Evolutionary conservation across 2,113 vertebrate species (phyloP).

Genomic region (Colossoma macropomum): DNA sequence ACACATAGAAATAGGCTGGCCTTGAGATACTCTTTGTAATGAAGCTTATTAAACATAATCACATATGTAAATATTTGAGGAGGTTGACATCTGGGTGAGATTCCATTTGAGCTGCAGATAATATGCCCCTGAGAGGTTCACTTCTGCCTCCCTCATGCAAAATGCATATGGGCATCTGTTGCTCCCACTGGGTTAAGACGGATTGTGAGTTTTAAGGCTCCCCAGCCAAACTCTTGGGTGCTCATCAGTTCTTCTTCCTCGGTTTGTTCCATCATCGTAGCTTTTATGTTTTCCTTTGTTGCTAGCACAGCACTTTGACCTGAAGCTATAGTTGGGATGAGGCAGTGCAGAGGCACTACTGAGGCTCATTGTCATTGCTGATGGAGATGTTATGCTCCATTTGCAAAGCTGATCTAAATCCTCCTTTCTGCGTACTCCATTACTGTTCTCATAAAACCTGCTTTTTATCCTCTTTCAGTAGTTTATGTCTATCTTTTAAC

Average conservation of each 20-base stretch:
- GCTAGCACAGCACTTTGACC: conserved; percentile 34
- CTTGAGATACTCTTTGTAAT: conserved; percentile 26
- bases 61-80: conserved; percentile 46
- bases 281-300: conserved; percentile 33
- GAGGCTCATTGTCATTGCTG: conserved; percentile 33
- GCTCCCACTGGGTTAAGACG: conserved; percentile 28
- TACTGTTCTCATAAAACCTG: conserved; percentile 9
- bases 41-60: conserved; percentile 47
- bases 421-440: conserved; percentile 4
- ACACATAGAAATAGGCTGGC: conserved; percentile 8
- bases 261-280: conserved; percentile 24
- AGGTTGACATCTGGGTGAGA: conserved; percentile 46
- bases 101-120: conserved; percentile 40
- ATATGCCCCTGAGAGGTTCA: conserved; percentile 30
- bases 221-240: conserved; percentile 21
- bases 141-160: conserved; percentile 50
- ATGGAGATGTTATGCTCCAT: conserved; percentile 14
- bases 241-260: conserved; percentile 17
- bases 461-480: neutral
- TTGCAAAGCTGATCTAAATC: conserved; percentile 32
- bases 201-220: conserved; percentile 34
- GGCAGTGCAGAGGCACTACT: conserved; percentile 19
- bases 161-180: conserved; percentile 51
- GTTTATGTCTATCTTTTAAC: neutral
- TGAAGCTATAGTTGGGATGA: neutral